Evolutionary conservation across 2,888 invertebrate genomes (phyloP), one percentile per base, ranked within the genome.

Genomic region (Laothoe populi): DNA sequence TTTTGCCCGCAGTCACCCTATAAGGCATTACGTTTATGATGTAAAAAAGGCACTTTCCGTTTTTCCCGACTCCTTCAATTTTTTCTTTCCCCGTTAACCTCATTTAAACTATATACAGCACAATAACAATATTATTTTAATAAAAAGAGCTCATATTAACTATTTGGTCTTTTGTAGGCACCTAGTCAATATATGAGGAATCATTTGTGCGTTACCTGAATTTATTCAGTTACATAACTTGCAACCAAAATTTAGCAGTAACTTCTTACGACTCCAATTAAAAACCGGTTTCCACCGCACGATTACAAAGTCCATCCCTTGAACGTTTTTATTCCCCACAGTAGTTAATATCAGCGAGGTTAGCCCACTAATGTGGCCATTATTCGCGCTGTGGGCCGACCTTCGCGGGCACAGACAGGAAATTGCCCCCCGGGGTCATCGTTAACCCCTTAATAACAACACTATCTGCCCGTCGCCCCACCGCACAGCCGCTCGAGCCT

Each of bases 341-440:
- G 42, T 19, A 31, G 68, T 67, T 64, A 66, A 68, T 65, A 69
- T 63, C 49, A 38, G 58, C 62, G 59, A 59, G 62, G 53, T 49
- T 44, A 46, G 48, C 59, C 65, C 64, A 61, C 63, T 70, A 70
- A 70, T 71, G 69, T 66, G 68, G 66, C 70, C 72, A 77, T 78
- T 76, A 77, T 59, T 62, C 61, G 64, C 61, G 42, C 24, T 26
- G 70, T 61, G 61, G 62, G 60, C 40, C 69, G 74, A 74, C 82
- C 79, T 81, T 79, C 72, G 66, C 67, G 63, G 67, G 72, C 67
- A 63, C 61, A 63, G 63, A 57, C 74, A 75, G 82, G 79, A 83
- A 84, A 84, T 83, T 73, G 79, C 73, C 71, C 80, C 83, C 80
- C 59, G 62, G 74, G 82, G 83, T 69, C 74, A 71, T 72, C 71